Conservation (phyloP, 2,113 vertebrate species). For the Macrotus californicus region DNA sequence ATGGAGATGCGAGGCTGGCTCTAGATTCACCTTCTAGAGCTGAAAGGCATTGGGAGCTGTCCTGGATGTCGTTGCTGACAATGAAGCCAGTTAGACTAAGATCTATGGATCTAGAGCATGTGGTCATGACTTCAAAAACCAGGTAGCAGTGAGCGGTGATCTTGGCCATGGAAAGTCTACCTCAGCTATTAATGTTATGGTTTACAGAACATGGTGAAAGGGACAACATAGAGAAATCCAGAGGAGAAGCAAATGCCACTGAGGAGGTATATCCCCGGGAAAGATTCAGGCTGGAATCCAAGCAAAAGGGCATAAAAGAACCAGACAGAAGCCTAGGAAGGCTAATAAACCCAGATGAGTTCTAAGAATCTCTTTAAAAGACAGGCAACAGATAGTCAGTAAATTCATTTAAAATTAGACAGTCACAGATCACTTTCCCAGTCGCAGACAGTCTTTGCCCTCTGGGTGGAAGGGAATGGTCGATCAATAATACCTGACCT, state of each 20-base stretch:
- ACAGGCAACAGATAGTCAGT: background rate
- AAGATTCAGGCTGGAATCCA: background rate
- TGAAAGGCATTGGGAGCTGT: background rate
- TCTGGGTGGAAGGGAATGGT: background rate
- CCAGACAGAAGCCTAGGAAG: background rate
- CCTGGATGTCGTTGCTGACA: background rate
- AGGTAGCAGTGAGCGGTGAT: background rate
- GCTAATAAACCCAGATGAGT: background rate
- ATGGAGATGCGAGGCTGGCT: background rate
- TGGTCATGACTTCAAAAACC: background rate
- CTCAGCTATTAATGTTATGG: background rate
- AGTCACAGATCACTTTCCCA: background rate
- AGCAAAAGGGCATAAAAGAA: background rate
- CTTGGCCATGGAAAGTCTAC: background rate
- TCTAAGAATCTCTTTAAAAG: constrained; percentile 1
- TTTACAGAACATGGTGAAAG: background rate
- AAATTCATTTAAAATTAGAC: background rate
- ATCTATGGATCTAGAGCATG: background rate
- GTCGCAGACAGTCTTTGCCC: background rate
- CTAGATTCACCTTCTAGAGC: background rate
- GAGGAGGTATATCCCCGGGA: background rate
- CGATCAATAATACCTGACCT: constrained; percentile 8
- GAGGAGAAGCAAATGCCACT: background rate
- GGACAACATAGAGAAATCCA: background rate
- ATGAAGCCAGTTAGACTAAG: background rate